Conservation (phyloP, 2,888 invertebrate species). For the Tenthredo livida region DNA sequence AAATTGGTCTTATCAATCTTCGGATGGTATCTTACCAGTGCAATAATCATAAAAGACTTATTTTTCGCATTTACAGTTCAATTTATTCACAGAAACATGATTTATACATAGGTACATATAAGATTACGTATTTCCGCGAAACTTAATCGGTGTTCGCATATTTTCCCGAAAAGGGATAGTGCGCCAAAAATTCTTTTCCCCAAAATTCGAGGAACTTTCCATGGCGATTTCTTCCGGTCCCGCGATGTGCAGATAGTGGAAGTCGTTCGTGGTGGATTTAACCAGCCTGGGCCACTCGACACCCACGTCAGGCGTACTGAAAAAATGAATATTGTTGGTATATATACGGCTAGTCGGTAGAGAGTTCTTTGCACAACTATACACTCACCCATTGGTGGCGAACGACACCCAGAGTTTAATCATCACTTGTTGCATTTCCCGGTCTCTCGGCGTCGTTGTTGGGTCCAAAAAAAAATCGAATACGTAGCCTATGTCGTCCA, state of each 20-base stretch:
- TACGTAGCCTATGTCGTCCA: conserved; percentile 82
- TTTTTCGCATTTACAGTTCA: too few relatives aligned
- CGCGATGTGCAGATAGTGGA: conserved; percentile 80
- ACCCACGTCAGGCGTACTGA: conserved; percentile 78
- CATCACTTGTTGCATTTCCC: conserved; percentile 79
- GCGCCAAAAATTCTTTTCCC: conserved; percentile 83
- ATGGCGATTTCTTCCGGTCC: conserved; percentile 78
- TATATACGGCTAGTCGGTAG: not conserved
- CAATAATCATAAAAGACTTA: too few relatives aligned
- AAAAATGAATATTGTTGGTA: conserved; percentile 54
- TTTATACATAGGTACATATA: too few relatives aligned
- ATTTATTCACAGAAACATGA: too few relatives aligned
- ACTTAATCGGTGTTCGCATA: conserved; percentile 58
- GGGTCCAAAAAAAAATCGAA: conserved; percentile 76
- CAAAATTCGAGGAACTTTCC: conserved; percentile 79
- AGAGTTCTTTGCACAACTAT: not conserved
- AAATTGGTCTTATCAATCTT: too few relatives aligned
- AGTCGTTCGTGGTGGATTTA: conserved; percentile 74
- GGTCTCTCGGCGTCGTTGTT: conserved; percentile 77
- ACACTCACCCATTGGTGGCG: conserved; percentile 81
- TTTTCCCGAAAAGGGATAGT: conserved; percentile 82
- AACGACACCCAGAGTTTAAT: conserved; percentile 81
- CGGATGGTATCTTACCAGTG: too few relatives aligned
- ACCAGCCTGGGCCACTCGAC: conserved; percentile 80
- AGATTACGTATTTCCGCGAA: not conserved